phyloP scores from a whole-genome alignment of 2,797 vertebrate genomes.

The Zalophus californianus region DNA sequence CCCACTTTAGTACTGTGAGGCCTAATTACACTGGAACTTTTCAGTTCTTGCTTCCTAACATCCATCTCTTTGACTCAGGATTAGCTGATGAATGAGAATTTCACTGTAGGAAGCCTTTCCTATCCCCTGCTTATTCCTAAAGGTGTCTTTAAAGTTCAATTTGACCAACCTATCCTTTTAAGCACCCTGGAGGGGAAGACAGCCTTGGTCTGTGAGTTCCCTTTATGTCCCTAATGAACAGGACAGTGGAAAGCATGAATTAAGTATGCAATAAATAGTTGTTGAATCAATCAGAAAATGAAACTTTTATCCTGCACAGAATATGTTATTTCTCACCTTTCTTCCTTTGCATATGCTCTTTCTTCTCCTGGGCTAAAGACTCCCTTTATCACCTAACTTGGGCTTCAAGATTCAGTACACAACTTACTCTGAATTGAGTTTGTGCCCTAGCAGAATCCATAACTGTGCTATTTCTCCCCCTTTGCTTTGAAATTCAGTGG shows the following conservation, averaged over 20 bases:
- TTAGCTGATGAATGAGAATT: neutral
- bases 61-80: neutral
- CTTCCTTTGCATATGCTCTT: neutral
- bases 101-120: neutral
- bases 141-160: neutral
- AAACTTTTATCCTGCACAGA: neutral
- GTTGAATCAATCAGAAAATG: neutral
- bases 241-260: neutral
- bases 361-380: neutral
- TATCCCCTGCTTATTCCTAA: neutral
- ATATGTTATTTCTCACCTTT: neutral
- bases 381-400: neutral
- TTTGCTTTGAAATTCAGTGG: conserved; percentile 39
- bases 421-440: neutral
- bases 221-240: neutral
- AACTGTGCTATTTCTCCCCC: neutral
- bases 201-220: neutral
- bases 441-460: neutral
- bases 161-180: neutral
- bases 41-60: neutral
- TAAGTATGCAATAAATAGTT: neutral
- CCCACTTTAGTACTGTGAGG: neutral
- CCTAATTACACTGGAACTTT: neutral
- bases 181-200: neutral
- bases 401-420: neutral